These are phyloP conservation scores for Coregonus suidteri DNA, from an alignment of 2,797 vertebrate genomes.

Conservation along the genomic window DNA sequence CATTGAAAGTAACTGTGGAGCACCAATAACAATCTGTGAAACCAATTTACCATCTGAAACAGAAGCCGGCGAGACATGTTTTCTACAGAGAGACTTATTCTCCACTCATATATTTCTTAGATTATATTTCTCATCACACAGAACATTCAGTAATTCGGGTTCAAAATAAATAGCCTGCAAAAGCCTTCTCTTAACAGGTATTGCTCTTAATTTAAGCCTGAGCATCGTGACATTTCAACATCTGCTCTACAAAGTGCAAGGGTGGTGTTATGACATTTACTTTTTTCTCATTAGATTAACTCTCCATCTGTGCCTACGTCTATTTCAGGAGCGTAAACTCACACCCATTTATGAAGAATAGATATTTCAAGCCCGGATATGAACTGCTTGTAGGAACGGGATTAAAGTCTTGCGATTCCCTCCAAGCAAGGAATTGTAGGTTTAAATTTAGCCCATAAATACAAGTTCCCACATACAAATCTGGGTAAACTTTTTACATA, in stretches of 20 bases:
- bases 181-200: slow-evolving; percentile 6
- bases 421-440: neutral
- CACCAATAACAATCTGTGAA: neutral
- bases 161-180: slow-evolving; percentile 8
- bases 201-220: slow-evolving; percentile 39
- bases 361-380: slow-evolving; percentile 26
- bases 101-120: neutral
- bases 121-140: neutral
- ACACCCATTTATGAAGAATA: slow-evolving; percentile 32
- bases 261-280: slow-evolving; percentile 62
- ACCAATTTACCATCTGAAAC: neutral
- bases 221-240: slow-evolving; percentile 59
- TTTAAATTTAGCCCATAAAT: slow-evolving; percentile 4
- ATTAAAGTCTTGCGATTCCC: neutral
- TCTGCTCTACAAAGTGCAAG: slow-evolving; percentile 38
- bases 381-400: neutral
- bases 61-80: neutral
- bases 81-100: neutral
- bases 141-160: slow-evolving; percentile 26
- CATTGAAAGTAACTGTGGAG: neutral
- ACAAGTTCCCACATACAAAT: neutral
- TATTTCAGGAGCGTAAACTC: slow-evolving; percentile 30
- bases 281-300: slow-evolving; percentile 46
- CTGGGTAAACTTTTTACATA: neutral
- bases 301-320: slow-evolving; percentile 32